Base-by-base conservation (phyloP, 2,797 vertebrate species). In the Crotalus adamanteus region DNA sequence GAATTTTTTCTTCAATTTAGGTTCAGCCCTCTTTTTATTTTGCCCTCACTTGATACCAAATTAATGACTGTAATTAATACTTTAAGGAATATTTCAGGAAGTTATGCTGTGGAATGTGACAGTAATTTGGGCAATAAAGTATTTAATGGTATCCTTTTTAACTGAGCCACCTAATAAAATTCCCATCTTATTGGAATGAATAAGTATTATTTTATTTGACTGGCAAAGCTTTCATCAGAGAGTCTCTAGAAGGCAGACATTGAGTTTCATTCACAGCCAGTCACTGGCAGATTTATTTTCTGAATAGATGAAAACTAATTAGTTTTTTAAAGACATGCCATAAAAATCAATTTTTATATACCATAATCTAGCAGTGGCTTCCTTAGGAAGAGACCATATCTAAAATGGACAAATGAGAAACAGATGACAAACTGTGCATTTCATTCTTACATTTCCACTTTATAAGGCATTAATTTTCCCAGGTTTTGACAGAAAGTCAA, bases 341-440 rank as follows among this genome's bases (percentile, higher is more conserved):
- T 95, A 94, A 96, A 96, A 86, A 31, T 69, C 78, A 93, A 88
- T 88, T 88, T 95, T 96, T 86, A 26, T 89, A 90, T 90, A 87
- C 92, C 88, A 91, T 93, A 90, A 94, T 91, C 31, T 16, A 90
- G 90, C 91, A 90, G 92, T 94, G 94, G 93, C 92, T 92, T 93
- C 91, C 92, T 56, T 7, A 73, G 87, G 95, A 53, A 0, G 0
- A 9, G 51, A 16, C 25, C 25, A 69, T 22, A 69, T 90, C 22
- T 87, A 78, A 92, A 96, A 94, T 94, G 94, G 69, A 1, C 65
- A 88, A 95, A 96, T 90, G 88, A 89, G 92, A 90, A 96, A 63
- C 92, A 96, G 93, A 92, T 92, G 94, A 96, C 16, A 55, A 86
- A 87, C 78, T 78, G 31, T 28, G 51, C 20, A 25, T 92, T 61